Percentiles rank a stretch among this genome's conserved stretches.
phyloP scores from a whole-genome alignment of 2,888 invertebrate genomes.

The Emmelina monodactyla region DNA sequence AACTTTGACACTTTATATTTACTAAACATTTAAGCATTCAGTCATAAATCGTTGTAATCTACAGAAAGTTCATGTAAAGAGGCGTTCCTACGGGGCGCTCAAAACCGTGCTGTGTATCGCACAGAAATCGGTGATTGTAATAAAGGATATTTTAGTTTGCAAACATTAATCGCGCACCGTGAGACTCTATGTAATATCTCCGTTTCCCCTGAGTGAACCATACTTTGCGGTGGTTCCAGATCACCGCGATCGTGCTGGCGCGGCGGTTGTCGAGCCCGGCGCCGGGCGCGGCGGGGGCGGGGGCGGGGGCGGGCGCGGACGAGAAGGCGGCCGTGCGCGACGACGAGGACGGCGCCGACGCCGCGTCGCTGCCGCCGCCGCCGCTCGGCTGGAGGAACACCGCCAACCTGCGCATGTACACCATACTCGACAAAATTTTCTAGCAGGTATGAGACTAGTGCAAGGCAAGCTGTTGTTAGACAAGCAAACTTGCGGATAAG shows the following conservation, averaged over 20 bases:
- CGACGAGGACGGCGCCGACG: constrained; percentile 26
- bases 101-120: too few relatives aligned
- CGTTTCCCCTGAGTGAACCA: background rate
- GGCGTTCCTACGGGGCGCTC: too few relatives aligned
- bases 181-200: too few relatives aligned
- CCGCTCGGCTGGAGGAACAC: constrained; percentile 49
- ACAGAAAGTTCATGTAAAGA: too few relatives aligned
- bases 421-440: constrained; percentile 60
- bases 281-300: constrained; percentile 16
- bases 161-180: too few relatives aligned
- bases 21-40: too few relatives aligned
- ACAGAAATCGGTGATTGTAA: too few relatives aligned
- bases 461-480: background rate
- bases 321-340: constrained; percentile 15
- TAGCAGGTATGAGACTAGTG: constrained; percentile 38
- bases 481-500: background rate
- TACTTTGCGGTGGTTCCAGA: constrained; percentile 19
- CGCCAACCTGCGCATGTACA: constrained; percentile 58
- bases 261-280: constrained; percentile 25
- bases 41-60: too few relatives aligned
- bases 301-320: constrained; percentile 11
- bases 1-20: too few relatives aligned
- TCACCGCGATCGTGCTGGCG: constrained; percentile 47
- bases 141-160: too few relatives aligned
- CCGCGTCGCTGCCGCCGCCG: constrained; percentile 18